These are phyloP conservation scores for Tenebrio molitor DNA, from an alignment of 1,140 invertebrate genomes.

Conservation along the genomic window DNA sequence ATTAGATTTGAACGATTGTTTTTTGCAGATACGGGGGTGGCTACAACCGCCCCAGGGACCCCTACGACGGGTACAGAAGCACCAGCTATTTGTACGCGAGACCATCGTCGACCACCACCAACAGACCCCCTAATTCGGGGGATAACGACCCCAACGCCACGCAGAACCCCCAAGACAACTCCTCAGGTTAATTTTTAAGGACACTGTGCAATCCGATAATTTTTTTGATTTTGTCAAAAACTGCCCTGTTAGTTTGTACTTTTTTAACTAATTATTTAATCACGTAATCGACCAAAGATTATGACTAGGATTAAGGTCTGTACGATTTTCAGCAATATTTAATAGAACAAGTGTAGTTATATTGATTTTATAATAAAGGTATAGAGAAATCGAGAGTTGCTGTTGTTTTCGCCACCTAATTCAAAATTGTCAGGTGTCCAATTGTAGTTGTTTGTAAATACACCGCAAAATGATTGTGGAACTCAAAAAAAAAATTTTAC, in stretches of 20 bases:
- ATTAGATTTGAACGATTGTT: not conserved
- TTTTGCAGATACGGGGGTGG: constrained; percentile 13
- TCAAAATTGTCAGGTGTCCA: too few relatives aligned
- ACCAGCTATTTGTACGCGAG: constrained; percentile 68
- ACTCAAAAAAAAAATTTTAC: too few relatives aligned
- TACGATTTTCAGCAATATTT: not conserved
- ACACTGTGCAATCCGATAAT: constrained; percentile 16
- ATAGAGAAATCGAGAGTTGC: too few relatives aligned
- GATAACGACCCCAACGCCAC: constrained; percentile 19
- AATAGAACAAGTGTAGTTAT: not conserved
- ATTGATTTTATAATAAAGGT: constrained; percentile 1
- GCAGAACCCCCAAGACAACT: constrained; percentile 31
- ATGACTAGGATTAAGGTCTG: not conserved
- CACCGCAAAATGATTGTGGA: too few relatives aligned
- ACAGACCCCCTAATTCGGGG: constrained; percentile 38
- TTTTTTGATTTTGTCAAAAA: constrained; percentile 2
- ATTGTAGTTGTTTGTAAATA: too few relatives aligned
- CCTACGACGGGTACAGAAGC: constrained; percentile 67
- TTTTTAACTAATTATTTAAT: constrained; percentile 24
- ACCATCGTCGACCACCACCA: constrained; percentile 65
- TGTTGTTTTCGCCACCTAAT: too few relatives aligned
- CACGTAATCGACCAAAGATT: constrained; percentile 14
- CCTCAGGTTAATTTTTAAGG: constrained; percentile 33
- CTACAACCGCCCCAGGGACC: constrained; percentile 65
- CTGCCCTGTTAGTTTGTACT: constrained; percentile 22